Conservation (phyloP, 2,888 invertebrate genomes). For the Ophion costatus region DNA sequence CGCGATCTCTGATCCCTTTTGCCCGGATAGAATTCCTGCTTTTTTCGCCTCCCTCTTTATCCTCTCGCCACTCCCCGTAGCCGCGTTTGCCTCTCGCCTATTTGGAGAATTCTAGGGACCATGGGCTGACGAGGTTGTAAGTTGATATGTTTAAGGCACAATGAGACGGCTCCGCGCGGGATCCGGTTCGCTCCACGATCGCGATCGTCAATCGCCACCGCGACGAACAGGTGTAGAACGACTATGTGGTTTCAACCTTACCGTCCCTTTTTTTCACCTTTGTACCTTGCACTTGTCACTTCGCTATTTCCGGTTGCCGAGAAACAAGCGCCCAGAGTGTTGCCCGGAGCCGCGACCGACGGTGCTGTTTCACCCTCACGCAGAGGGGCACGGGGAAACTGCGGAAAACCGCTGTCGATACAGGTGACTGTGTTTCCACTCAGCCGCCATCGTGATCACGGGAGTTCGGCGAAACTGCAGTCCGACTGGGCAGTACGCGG, state of each 20-base stretch:
- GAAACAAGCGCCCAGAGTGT: no score
- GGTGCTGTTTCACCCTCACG: no score
- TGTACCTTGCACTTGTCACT: no score
- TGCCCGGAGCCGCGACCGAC: no score
- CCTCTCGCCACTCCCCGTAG: constrained; percentile 68
- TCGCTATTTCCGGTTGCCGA: no score
- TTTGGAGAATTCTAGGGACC: constrained; percentile 58
- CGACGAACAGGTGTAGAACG: constrained; percentile 32
- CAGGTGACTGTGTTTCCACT: no score
- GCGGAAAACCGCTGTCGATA: no score
- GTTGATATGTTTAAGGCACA: constrained; percentile 78
- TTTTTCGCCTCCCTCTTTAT: constrained; percentile 63
- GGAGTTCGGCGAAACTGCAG: no score
- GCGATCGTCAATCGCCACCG: constrained; percentile 3
- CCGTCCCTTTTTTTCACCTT: no score
- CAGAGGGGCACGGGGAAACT: no score
- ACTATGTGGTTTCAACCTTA: neutral
- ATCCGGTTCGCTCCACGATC: constrained; percentile 44
- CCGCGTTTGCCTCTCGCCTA: constrained; percentile 41
- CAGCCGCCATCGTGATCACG: no score
- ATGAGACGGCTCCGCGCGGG: constrained; percentile 69
- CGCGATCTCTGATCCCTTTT: constrained; percentile 45
- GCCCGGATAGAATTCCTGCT: constrained; percentile 45
- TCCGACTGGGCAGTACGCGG: no score
- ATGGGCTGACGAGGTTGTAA: constrained; percentile 70